phyloP scores from a whole-genome alignment of 1,140 invertebrate genomes.

The Akabosia matsudoensis region DNA sequence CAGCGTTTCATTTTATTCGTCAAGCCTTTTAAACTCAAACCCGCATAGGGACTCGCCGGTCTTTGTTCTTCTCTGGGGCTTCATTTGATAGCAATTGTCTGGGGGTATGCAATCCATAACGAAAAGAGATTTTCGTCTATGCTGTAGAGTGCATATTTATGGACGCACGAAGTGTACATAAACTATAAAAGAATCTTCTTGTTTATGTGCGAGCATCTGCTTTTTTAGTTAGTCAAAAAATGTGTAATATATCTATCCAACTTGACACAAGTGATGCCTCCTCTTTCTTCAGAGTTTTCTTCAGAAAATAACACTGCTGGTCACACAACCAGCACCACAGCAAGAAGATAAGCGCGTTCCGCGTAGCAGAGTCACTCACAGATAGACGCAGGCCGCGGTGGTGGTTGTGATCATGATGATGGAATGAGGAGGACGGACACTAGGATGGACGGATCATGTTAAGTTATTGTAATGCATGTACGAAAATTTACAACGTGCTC shows the following conservation, averaged over 20 bases:
- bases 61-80: not conserved
- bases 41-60: not conserved
- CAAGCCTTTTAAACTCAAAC: not conserved
- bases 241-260: constrained; percentile 22
- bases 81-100: not conserved
- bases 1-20: not conserved
- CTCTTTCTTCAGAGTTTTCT: not conserved
- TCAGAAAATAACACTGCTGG: not conserved
- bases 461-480: constrained; percentile 24
- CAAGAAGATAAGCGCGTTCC: not conserved
- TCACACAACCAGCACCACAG: not conserved
- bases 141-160: not conserved
- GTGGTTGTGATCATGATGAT: constrained; percentile 8
- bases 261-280: constrained; percentile 24
- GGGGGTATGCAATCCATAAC: not conserved
- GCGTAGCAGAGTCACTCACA: not conserved
- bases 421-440: constrained; percentile 19
- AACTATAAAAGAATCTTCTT: not conserved
- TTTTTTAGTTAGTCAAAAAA: constrained; percentile 24
- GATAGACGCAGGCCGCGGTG: not conserved
- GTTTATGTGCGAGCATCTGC: constrained; percentile 6
- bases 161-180: not conserved
- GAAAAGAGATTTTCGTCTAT: too few relatives aligned
- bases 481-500: constrained; percentile 24
- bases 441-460: constrained; percentile 5